Evolutionary conservation across 2,888 invertebrate genomes (phyloP), one percentile per base, ranked within the genome.

Genomic region (Eristalinus aeneus): DNA sequence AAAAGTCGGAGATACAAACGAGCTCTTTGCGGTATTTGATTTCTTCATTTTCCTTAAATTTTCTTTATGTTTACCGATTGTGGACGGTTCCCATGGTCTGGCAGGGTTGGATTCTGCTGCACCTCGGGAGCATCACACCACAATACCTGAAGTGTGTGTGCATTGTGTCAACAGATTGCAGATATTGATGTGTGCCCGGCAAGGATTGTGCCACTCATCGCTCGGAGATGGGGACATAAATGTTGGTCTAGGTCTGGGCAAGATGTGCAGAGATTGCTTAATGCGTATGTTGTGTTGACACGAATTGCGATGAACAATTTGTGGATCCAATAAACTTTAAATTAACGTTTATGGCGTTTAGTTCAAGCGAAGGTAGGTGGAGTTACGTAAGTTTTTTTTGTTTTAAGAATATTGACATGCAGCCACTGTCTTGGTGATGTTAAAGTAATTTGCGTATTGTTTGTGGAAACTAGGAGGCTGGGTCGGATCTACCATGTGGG

Each of bases 1-100:
- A 72, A 81, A 73, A 73, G 61, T 61, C 75, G 34, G 63, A 71
- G 72, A 80, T 77, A 69, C 68, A 65, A 75, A 54, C 22, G 64
- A 71, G 64, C 76, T 68, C 64, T 73, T 73, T 80, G 80, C 22
- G 34, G 68, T 77, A 77, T 86, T 86, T 81, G 85, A 81, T 86
- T 81, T 86, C 76, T 81, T 77, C 64, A 68, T 81, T 86, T 82
- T 72, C 67, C 71, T 60, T 65, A 16, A 76, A 76, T 77, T 77
- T 77, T 77, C 69, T 77, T 81, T 69, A 73, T 76, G 73, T 86
- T 73, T 77, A 73, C 85, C 73, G 73, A 74, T 72, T 64, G 23
- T 27, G 53, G 53, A 12, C 36, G 63, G 67, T 80, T 86, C 81
- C 73, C 85, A 85, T 80, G 72, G 63, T 20, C 79, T 53, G 39